Evolutionary conservation across 2,113 vertebrate genomes (phyloP).

Genomic region (Condylura cristata): DNA sequence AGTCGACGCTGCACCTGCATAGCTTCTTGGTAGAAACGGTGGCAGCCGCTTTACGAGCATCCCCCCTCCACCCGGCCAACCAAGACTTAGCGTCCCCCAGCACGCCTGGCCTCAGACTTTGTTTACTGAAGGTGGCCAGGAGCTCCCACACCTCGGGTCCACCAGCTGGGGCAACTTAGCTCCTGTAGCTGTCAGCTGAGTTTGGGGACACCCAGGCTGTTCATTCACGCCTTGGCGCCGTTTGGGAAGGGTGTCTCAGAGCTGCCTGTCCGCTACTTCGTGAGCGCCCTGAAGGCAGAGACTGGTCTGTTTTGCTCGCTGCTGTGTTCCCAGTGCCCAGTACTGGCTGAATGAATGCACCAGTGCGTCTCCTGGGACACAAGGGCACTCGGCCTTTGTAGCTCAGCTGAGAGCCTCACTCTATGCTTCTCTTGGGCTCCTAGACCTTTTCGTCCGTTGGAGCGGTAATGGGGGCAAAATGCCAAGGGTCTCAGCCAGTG

Average conservation of each 20-base stretch:
- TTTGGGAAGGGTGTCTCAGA: background rate
- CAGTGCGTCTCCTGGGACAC: background rate
- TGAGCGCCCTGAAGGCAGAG: background rate
- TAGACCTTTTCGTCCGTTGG: background rate
- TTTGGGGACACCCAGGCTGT: background rate
- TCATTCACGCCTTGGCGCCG: background rate
- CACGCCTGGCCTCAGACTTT: background rate
- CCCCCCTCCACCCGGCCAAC: too few species aligned
- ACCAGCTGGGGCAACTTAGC: background rate
- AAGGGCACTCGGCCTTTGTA: background rate
- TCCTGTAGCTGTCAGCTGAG: background rate
- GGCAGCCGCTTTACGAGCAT: background rate
- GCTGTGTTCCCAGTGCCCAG: background rate
- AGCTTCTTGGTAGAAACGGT: background rate
- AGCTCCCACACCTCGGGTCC: background rate
- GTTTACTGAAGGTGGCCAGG: background rate
- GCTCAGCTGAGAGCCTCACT: background rate
- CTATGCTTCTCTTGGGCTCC: background rate
- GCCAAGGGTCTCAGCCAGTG: background rate
- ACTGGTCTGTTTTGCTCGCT: background rate
- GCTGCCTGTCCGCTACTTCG: background rate
- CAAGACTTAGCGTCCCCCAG: too few species aligned
- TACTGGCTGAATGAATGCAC: background rate
- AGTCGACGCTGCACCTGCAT: too few species aligned
- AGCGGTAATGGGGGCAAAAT: background rate